Percentiles rank a stretch among this genome's conserved stretches.
phyloP scores from a whole-genome alignment of 1,140 invertebrate genomes.

The Drosophila nigrodunni region DNA sequence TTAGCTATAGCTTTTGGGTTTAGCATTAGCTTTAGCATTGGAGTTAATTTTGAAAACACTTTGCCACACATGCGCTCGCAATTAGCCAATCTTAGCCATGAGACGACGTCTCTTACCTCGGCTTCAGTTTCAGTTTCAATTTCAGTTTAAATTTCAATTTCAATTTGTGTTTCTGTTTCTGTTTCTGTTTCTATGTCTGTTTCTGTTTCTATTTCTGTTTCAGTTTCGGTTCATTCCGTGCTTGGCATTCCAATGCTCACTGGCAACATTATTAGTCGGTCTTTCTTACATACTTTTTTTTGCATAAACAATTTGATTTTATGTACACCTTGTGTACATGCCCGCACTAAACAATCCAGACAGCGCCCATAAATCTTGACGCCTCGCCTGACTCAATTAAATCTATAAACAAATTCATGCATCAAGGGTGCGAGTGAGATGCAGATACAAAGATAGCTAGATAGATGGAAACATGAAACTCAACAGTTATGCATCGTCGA shows the following conservation, averaged over 20 bases:
- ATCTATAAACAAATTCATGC: background rate
- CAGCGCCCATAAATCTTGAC: conserved; percentile 61
- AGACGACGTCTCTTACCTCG: conserved; percentile 36
- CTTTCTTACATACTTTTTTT: conserved; percentile 17
- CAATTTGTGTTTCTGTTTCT: conserved; percentile 35
- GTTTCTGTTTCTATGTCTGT: conserved; percentile 30
- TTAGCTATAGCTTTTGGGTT: conserved; percentile 35
- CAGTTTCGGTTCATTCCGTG: conserved; percentile 52
- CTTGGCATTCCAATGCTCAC: conserved; percentile 56
- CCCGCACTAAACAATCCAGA: conserved; percentile 26
- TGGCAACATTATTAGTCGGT: conserved; percentile 27
- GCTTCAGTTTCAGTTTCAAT: background rate
- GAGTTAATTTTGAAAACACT: conserved; percentile 63
- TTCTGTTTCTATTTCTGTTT: conserved; percentile 30
- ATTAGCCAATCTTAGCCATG: conserved; percentile 78
- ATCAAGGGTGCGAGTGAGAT: background rate
- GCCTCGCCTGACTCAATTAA: conserved; percentile 52
- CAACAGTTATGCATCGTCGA: conserved; percentile 29
- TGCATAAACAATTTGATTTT: conserved; percentile 66
- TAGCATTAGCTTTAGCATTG: conserved; percentile 66
- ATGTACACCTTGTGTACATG: conserved; percentile 41
- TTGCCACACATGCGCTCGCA: conserved; percentile 61
- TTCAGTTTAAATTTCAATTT: conserved; percentile 17
- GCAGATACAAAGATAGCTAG: background rate
- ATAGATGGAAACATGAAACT: conserved; percentile 17